Percentiles rank a stretch among this genome's conserved stretches.
Conservation (phyloP, 2,797 vertebrate genomes). For the Leuciscus waleckii region DNA sequence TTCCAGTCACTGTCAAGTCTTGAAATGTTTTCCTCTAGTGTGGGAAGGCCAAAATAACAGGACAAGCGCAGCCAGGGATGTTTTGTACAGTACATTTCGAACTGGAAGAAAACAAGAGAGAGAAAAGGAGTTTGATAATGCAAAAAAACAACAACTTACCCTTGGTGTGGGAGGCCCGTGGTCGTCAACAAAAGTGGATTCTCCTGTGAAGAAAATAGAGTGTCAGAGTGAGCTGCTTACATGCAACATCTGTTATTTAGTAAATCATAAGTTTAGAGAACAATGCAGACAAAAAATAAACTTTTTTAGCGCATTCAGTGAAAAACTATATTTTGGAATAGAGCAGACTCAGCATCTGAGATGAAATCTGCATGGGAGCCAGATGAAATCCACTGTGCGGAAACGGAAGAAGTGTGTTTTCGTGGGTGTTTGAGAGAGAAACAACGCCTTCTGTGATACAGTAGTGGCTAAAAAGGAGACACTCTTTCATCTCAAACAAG, state of each 20-base stretch:
- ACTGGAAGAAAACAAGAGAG: not conserved
- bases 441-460: not conserved
- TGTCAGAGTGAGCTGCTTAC: slow-evolving; percentile 1
- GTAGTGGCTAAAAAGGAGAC: not conserved
- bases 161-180: slow-evolving; percentile 53
- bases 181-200: slow-evolving; percentile 61
- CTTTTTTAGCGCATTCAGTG: not conserved
- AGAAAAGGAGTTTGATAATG: not conserved
- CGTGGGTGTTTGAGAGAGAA: not conserved
- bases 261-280: slow-evolving; percentile 25
- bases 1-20: slow-evolving; percentile 42
- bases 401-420: not conserved
- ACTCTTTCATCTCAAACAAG: slow-evolving; percentile 34
- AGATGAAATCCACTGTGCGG: not conserved
- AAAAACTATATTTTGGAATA: slow-evolving; percentile 5
- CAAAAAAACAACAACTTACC: slow-evolving; percentile 23
- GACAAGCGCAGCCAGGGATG: not conserved
- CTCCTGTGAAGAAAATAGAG: slow-evolving; percentile 47
- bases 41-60: slow-evolving; percentile 30
- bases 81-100: not conserved
- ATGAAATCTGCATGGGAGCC: not conserved
- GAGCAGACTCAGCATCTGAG: slow-evolving; percentile 23
- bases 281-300: slow-evolving; percentile 27
- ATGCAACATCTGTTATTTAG: slow-evolving; percentile 12
- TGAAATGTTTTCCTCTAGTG: slow-evolving; percentile 9